Evolutionary conservation across 2,797 vertebrate genomes (phyloP), one percentile per base, ranked within the genome.

Genomic region (Aratinga solstitialis): DNA sequence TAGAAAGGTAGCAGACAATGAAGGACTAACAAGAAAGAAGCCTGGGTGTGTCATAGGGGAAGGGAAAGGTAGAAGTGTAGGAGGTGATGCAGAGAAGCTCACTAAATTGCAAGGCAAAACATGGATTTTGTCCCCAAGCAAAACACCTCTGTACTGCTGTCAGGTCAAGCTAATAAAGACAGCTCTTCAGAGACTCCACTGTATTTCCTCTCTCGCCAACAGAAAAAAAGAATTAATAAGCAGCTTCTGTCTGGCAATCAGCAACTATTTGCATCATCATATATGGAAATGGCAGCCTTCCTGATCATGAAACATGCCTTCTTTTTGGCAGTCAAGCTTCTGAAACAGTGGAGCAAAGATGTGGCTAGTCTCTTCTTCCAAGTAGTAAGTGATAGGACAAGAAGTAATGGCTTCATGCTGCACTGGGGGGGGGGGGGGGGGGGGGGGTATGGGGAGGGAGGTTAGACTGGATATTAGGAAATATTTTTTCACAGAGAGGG

Each of bases 111-210:
- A 96, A 94, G 90, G 89, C 85, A 92, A 84, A 95, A 90, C 0
- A 10, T 80, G 89, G 86, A 89, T 96, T 97, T 93, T 96, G 92
- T 96, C 96, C 94, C 78, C 89, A 95, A 96, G 97, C 93, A 93
- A 96, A 96, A 96, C 95, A 94, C 45, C 84, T 91, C 65, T 77
- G 47, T 86, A 45, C 36, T 48, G 42, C 92, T 96, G 84, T 93
- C 82, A 90, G 80, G 87, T 94, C 93, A 95, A 90, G 79, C 65
- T 95, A 94, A 92, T 95, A 96, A 92, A 95, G 86, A 56, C 74
- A 92, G 51, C 36, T 90, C 85, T 84, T 95, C 40, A 92, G 88
- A 88, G 82, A 45, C 89, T 90, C 77, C 3, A 2, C 58, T 82
- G 51, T 40, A 61, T 80, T 94, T 94, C 92, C 93, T 90, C 76